A percentile compares a stretch with the other conserved stretches of the same genome.
Conservation (phyloP, 1,140 invertebrate species). For the Leptinotarsa defecta region DNA sequence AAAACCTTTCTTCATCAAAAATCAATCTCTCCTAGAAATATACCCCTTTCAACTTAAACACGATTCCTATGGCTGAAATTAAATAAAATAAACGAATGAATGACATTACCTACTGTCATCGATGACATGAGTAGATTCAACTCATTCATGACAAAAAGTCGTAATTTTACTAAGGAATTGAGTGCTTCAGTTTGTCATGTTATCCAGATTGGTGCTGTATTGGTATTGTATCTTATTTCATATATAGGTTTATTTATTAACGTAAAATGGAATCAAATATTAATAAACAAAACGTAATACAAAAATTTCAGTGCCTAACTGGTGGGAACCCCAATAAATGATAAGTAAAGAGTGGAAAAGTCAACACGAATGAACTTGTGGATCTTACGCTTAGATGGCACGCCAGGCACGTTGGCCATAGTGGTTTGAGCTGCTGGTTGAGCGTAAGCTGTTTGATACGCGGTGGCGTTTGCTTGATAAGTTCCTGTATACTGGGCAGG, state of each 20-base stretch:
- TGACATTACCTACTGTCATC: too few species aligned
- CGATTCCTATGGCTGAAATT: too few species aligned
- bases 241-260: too few species aligned
- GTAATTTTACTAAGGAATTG: too few species aligned
- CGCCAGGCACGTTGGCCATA: slow-evolving; percentile 55
- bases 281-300: not conserved
- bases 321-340: slow-evolving; percentile 1
- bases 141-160: too few species aligned
- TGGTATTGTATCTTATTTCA: not conserved
- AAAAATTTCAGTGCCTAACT: not conserved
- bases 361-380: not conserved
- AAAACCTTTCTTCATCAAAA: too few species aligned
- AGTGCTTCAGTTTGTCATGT: too few species aligned
- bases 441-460: slow-evolving; percentile 55
- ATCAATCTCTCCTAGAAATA: too few species aligned
- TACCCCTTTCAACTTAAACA: too few species aligned
- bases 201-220: not conserved
- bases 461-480: slow-evolving; percentile 55
- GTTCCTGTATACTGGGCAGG: slow-evolving; percentile 56
- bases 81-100: too few species aligned
- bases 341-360: not conserved
- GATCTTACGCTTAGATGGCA: slow-evolving; percentile 56
- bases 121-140: too few species aligned
- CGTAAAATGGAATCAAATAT: not conserved
- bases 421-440: slow-evolving; percentile 55